Evolutionary conservation across 2,888 invertebrate species (phyloP), one percentile per base, ranked within the genome.

Genomic region (Machimus atricapillus): DNA sequence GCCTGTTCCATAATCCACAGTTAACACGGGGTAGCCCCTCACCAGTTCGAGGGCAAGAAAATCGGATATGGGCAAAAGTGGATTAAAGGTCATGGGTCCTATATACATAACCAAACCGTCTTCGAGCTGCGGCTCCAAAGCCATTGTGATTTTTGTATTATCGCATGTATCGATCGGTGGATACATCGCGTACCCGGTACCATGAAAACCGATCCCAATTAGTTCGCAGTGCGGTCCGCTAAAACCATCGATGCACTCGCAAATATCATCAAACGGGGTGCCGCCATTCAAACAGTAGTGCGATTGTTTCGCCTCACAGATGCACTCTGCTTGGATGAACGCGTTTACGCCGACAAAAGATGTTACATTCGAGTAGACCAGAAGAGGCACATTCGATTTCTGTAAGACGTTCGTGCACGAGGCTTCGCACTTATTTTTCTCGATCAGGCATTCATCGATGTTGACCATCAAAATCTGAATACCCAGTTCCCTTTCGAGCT

Each of bases 161-260:
- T 96, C 96, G 92, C 99, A 99, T 6, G 97, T 95, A 46, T 97
- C 96, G 46, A 98, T 95, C 0, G 98, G 95, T 0, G 96, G 95
- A 93, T 98, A 98, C 94, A 99, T 96, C 0, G 98, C 98, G 95
- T 97, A 99, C 12, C 98, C 98, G 90, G 96, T 95, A n/a, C 98
- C 97, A 88, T 94, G 94, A 93, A 99, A 99, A 27, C 97, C 97
- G 89, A 98, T 95, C 0, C 96, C 95, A 0, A 97, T 95, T 88
- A 96, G 95, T 93, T 99, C 98, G 92, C 99, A 99, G 87, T 96
- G 95, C 0, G 98, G 97, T 0, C 99, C 99, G 6, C 95, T 95
- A 85, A 95, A 94, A 0, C 96, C 96, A 23, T 95, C 94, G 0
- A 95, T 95, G 90, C 98, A 99, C 87, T 96, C 95, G 93, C 99